Conservation (phyloP, 2,888 invertebrate species). For the Prosopocoilus inquinatus region DNA sequence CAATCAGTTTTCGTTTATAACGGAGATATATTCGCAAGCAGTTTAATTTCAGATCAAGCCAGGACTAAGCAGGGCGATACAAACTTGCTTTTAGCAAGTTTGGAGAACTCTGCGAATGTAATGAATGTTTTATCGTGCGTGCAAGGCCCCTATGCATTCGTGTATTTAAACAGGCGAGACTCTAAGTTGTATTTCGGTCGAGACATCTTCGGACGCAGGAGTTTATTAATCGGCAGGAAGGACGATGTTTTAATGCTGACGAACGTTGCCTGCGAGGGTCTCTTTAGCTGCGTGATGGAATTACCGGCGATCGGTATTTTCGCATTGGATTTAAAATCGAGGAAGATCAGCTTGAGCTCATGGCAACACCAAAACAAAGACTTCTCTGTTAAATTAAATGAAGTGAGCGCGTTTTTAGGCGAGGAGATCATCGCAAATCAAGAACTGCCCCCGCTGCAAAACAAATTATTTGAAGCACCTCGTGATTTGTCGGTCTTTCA, state of each 20-base stretch:
- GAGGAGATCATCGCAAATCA: constrained; percentile 34
- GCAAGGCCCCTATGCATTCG: constrained; percentile 81
- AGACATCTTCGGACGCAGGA: constrained; percentile 83
- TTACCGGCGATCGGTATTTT: constrained; percentile 64
- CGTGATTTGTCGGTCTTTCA: constrained; percentile 27
- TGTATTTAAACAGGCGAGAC: constrained; percentile 65
- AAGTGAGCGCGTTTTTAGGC: constrained; percentile 42
- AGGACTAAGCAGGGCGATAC: constrained; percentile 55
- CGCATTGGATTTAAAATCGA: constrained; percentile 50
- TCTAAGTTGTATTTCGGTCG: constrained; percentile 75
- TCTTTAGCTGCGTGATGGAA: constrained; percentile 53
- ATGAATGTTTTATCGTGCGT: constrained; percentile 56
- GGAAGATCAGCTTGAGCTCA: constrained; percentile 49
- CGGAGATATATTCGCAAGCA: constrained; percentile 77
- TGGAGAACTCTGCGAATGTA: constrained; percentile 41
- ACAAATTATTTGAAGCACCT: constrained; percentile 28
- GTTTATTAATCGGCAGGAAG: constrained; percentile 65
- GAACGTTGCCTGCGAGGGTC: constrained; percentile 59
- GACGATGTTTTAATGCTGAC: constrained; percentile 51
- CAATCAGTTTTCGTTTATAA: constrained; percentile 77
- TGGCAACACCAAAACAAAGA: constrained; percentile 47
- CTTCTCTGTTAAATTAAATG: constrained; percentile 41
- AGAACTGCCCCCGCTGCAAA: constrained; percentile 3
- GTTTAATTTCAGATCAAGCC: constrained; percentile 40
- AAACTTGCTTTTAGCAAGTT: constrained; percentile 50